Conservation (phyloP, 2,888 invertebrate species). For the Acanthacorydalis orientalis region DNA sequence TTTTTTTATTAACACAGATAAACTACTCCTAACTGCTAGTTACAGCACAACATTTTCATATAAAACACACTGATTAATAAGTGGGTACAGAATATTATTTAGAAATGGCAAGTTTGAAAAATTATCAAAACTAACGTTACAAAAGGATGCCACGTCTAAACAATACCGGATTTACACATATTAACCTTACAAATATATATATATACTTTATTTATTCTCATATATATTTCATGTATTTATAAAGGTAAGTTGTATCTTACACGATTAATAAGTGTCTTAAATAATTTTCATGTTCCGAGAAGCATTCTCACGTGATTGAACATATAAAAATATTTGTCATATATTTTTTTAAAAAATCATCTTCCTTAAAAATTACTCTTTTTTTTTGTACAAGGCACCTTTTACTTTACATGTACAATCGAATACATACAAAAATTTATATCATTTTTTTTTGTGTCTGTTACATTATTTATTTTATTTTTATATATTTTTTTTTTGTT, state of each 20-base stretch:
- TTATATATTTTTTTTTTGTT: not conserved
- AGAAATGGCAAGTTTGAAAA: too few relatives aligned
- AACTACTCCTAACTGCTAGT: constrained; percentile 7
- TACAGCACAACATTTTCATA: constrained; percentile 7
- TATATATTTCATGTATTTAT: not conserved
- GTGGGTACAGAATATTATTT: too few relatives aligned
- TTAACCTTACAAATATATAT: not conserved
- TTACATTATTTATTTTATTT: not conserved
- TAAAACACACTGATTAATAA: constrained; percentile 6
- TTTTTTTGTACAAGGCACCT: constrained; percentile 29
- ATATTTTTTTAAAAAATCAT: constrained; percentile 50
- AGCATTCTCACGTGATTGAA: constrained; percentile 17
- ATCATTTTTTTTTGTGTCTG: not conserved
- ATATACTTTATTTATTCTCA: not conserved
- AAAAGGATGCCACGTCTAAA: too few relatives aligned
- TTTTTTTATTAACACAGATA: constrained; percentile 6
- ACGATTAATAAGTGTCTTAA: not conserved
- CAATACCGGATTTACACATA: not conserved
- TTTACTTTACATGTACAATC: constrained; percentile 12
- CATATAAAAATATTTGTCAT: constrained; percentile 52
- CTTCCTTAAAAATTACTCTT: constrained; percentile 42
- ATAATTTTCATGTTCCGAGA: not conserved
- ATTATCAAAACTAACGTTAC: too few relatives aligned
- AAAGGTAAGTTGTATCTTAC: too few relatives aligned
- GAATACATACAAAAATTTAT: not conserved